These are phyloP conservation scores for Oxyura jamaicensis DNA, from an alignment of 2,113 vertebrate species.

Conservation along the genomic window DNA sequence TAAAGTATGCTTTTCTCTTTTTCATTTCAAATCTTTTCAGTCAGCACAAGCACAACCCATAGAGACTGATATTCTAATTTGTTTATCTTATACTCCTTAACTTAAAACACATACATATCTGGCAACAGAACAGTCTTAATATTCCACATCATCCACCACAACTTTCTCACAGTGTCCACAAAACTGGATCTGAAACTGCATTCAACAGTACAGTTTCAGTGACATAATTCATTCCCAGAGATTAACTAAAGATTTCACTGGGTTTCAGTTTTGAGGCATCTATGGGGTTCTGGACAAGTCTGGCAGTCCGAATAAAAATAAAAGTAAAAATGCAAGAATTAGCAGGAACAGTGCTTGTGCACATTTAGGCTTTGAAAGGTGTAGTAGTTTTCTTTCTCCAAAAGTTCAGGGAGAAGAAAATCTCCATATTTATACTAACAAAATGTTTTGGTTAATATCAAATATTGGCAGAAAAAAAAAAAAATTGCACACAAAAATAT, in stretches of 20 bases:
- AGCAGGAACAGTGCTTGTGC: neutral
- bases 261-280: neutral
- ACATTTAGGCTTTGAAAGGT: neutral
- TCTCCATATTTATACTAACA: neutral
- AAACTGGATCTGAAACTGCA: neutral
- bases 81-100: slow-evolving; percentile 33
- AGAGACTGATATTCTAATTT: slow-evolving; percentile 37
- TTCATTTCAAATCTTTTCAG: slow-evolving; percentile 20
- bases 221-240: neutral
- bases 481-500: neutral
- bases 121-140: slow-evolving; percentile 20
- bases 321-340: neutral
- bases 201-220: neutral
- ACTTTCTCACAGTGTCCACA: slow-evolving; percentile 29
- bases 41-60: slow-evolving; percentile 3
- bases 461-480: neutral
- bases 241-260: neutral
- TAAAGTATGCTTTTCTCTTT: slow-evolving; percentile 6
- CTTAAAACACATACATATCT: slow-evolving; percentile 36
- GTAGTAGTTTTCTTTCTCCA: neutral
- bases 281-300: neutral
- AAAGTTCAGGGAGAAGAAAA: neutral
- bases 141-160: neutral
- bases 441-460: neutral
- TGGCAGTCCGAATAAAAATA: neutral